Evolutionary conservation across 2,113 vertebrate genomes (phyloP).

Genomic region (Mystacornis crossleyi): DNA sequence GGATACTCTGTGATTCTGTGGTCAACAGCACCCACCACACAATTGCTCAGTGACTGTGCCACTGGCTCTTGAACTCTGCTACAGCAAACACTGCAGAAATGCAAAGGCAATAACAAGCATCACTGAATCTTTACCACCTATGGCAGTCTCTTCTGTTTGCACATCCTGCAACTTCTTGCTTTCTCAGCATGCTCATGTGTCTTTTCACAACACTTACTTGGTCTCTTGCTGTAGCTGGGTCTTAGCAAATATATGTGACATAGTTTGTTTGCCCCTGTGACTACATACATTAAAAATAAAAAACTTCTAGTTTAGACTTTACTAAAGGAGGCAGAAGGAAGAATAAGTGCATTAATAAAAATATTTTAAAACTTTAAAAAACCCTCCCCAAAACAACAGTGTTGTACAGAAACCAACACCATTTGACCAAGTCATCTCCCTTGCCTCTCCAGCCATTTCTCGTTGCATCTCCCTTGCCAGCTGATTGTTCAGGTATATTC

Average conservation of each 20-base stretch:
- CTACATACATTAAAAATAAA: not conserved
- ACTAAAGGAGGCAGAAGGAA: not conserved
- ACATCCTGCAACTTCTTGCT: not conserved
- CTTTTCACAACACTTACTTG: not conserved
- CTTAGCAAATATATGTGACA: not conserved
- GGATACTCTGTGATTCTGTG: not conserved
- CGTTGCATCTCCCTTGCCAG: not conserved
- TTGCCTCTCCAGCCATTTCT: not conserved
- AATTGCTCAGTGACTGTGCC: not conserved
- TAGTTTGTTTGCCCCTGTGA: not conserved
- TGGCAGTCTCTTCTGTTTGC: not conserved
- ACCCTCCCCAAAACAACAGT: rapidly evolving
- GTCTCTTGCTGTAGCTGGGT: not conserved
- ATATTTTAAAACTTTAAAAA: not conserved
- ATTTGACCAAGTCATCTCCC: not conserved
- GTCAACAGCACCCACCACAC: not conserved
- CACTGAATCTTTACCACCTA: not conserved
- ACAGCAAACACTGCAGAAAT: not conserved
- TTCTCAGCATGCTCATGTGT: not conserved
- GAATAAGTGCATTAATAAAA: not conserved
- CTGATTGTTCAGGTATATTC: not conserved
- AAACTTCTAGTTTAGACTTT: not conserved
- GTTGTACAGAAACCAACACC: not conserved
- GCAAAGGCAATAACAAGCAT: not conserved
- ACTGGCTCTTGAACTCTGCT: rapidly evolving